Evolutionary conservation across 2,888 invertebrate genomes (phyloP), one percentile per base, ranked within the genome.

Genomic region (Chrysodeixis includens): DNA sequence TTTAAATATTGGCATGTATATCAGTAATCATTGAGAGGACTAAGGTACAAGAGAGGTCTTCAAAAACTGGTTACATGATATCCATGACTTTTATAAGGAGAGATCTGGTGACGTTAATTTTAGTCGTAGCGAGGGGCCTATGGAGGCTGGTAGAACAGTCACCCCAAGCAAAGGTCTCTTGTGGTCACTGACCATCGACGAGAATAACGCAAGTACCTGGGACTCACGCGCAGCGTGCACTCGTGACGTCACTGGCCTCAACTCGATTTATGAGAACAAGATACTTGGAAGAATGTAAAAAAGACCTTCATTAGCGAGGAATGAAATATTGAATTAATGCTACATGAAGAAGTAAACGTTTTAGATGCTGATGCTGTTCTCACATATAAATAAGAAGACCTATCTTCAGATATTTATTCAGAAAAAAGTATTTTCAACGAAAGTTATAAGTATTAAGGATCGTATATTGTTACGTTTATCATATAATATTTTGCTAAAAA

Each of bases 171-270:
- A 92, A 93, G 93, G 94, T 93, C 90, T 88, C 83, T 86, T 86
- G 86, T 93, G 94, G 94, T 94, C 94, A 93, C 83, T 94, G 94
- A 94, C 94, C 94, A 94, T 88, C 86, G 89, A 88, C 90, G 87
- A 92, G 93, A 93, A 93, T 94, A 93, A 90, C 88, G 85, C 86
- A 85, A 86, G 89, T 92, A 90, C 92, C 91, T 93, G 91, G 78
- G 79, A 74, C 86, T 86, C 86, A 82, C 75, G 86, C 87, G 86
- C 86, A 86, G 85, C 78, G 83, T 76, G 82, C 72, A 76, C 66
- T 81, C 55, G 76, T 93, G 93, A 93, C 93, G 93, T 93, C 92
- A 93, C 79, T 69, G 64, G 46, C 72, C 63, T 68, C 70, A 66
- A 79, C 78, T 82, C 82, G 82, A 86, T 83, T 83, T 87, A 84